Base-by-base conservation (phyloP, 2,888 invertebrate genomes). In the Chloroclysta siterata region DNA sequence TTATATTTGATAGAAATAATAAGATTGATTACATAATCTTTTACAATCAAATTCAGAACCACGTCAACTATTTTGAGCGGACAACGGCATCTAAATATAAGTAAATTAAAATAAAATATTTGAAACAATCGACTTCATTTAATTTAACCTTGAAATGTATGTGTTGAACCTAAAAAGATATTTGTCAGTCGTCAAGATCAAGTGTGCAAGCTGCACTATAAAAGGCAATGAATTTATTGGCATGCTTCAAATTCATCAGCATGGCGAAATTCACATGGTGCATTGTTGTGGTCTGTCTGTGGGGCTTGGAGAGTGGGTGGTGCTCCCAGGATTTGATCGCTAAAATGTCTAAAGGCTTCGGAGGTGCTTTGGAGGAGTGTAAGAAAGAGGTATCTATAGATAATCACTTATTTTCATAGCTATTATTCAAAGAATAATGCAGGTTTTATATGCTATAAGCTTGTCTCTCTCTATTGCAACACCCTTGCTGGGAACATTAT, bases 251-350 rank as follows among this genome's bases (percentile, higher is more conserved):
- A 15, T 11, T 15, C 41, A 56, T 51, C 17, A 56, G 7, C 17
- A 58, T 62, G 61, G 58, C 54, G 15, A 48, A 29, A 51, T 28
- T 55, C 10, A 15, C 33, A 6, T 58, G 46, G 50, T 61, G 53
- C 28, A 8, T 65, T 15, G 41, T 61, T 47, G 47, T 57, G 46
- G 50, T 65, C 46, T 53, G 57, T n/a, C 52, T 65, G 46, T 51
- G 60, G 44, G 46, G 53, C n/a, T 6, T 54, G 58, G 39, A 42
- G 29, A n/a, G 11, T 22, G 44, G 15, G 2, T 60, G 60, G 60
- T 53, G 60, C 54, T 90, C 91, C 0, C 78, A 87, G 56, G 88
- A 90, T 48, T 41, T 92, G 5, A 74, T 92, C 76, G 77, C 80
- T 53, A 87, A 87, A 28, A 56, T 92, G 62, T 80, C 86, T 0